Conservation (phyloP, 2,113 vertebrate genomes). For the Notothenia rossii region DNA sequence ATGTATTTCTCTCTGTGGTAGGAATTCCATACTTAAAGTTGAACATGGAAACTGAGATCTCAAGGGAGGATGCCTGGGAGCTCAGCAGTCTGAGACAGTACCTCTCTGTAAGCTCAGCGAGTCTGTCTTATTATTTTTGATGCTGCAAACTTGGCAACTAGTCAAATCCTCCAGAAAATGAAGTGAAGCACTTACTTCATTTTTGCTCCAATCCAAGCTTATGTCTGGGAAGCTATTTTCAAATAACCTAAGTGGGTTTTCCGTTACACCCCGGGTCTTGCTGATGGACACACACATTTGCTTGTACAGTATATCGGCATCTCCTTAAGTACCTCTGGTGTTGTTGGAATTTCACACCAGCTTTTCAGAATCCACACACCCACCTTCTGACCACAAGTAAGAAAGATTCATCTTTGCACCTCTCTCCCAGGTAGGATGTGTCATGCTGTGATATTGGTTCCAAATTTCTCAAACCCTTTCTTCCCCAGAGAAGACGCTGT, state of each 20-base stretch:
- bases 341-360: conserved; percentile 72
- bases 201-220: conserved; percentile 27
- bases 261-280: background rate
- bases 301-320: conserved; percentile 34
- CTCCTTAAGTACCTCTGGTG: conserved; percentile 29
- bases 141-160: conserved; percentile 43
- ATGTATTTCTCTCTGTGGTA: conserved; percentile 69
- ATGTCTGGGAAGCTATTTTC: conserved; percentile 9
- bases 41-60: conserved; percentile 65
- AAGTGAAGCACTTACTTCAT: conserved; percentile 1
- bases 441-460: conserved; percentile 10
- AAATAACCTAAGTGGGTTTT: conserved; percentile 12
- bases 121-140: conserved; percentile 45
- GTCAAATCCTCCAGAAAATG: background rate
- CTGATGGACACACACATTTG: background rate
- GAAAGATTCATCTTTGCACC: conserved; percentile 69
- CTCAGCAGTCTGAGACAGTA: conserved; percentile 37
- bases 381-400: conserved; percentile 68
- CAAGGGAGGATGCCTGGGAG: conserved; percentile 30
- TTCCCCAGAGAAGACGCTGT: conserved; percentile 1
- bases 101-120: conserved; percentile 36
- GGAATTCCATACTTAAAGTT: conserved; percentile 54
- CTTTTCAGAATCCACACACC: conserved; percentile 73
- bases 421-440: conserved; percentile 39
- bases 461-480: conserved; percentile 6